phyloP scores from a whole-genome alignment of 2,797 vertebrate genomes.

The Hafferia zeledoni region DNA sequence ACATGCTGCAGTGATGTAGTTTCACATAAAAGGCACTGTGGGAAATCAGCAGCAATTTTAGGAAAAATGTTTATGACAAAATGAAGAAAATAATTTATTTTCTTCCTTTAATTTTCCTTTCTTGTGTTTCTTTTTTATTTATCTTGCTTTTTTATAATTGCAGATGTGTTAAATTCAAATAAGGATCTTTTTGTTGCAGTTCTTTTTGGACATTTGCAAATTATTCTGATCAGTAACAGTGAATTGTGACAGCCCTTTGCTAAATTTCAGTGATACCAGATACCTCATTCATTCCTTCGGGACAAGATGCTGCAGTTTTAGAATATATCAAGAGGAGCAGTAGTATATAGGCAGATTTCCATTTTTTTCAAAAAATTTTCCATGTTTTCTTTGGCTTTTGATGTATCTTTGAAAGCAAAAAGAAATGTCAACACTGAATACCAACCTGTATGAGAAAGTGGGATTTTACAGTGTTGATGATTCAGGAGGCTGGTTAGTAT shows the following conservation, averaged over 20 bases:
- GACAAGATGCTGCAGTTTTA: neutral
- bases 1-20: neutral
- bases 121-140: neutral
- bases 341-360: neutral
- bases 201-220: neutral
- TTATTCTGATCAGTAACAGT: neutral
- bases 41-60: neutral
- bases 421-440: neutral
- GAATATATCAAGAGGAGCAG: neutral
- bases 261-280: neutral
- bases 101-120: neutral
- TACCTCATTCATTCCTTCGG: neutral
- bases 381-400: neutral
- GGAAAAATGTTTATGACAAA: neutral
- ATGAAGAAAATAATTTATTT: neutral
- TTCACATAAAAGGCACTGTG: neutral
- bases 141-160: neutral
- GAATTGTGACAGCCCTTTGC: neutral
- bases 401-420: slow-evolving; percentile 4
- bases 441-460: neutral
- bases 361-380: neutral
- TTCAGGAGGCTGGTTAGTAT: neutral
- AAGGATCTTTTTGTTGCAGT: neutral
- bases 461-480: neutral
- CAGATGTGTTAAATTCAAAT: neutral